Conservation (phyloP, 2,888 invertebrate genomes). For the Agrotis clavis region DNA sequence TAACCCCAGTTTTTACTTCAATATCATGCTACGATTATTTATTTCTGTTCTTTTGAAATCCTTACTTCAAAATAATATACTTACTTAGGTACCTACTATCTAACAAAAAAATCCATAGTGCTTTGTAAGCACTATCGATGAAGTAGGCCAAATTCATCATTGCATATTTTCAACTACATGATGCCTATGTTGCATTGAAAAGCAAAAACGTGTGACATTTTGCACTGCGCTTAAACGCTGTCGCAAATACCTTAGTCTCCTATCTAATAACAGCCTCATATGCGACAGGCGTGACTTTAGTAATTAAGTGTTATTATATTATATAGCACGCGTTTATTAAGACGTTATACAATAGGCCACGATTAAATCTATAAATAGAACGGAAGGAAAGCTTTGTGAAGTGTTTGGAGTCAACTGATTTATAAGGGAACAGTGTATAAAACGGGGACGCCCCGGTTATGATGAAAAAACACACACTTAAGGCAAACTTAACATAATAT, state of each 20-base stretch:
- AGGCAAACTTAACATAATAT: too few species aligned
- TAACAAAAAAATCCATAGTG: background rate
- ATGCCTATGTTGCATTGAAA: background rate
- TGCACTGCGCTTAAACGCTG: background rate
- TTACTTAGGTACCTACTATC: too few species aligned
- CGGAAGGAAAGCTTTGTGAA: constrained; percentile 47
- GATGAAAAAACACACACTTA: too few species aligned
- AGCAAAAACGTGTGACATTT: background rate
- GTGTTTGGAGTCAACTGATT: constrained; percentile 21
- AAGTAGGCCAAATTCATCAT: background rate
- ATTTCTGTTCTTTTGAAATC: too few species aligned
- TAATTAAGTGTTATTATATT: constrained; percentile 58
- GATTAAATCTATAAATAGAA: constrained; percentile 48
- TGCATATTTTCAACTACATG: background rate
- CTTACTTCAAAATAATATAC: too few species aligned
- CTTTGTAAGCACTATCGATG: background rate
- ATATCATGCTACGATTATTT: too few species aligned
- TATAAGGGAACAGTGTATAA: background rate
- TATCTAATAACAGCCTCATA: background rate
- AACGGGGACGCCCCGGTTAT: too few species aligned
- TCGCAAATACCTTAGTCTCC: constrained; percentile 11
- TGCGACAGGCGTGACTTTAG: constrained; percentile 40
- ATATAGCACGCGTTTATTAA: constrained; percentile 46
- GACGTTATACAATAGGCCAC: constrained; percentile 56
- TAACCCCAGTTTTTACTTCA: too few species aligned